These are phyloP conservation scores for Spondyliosoma cantharus DNA, from an alignment of 2,797 vertebrate genomes.

Conservation along the genomic window DNA sequence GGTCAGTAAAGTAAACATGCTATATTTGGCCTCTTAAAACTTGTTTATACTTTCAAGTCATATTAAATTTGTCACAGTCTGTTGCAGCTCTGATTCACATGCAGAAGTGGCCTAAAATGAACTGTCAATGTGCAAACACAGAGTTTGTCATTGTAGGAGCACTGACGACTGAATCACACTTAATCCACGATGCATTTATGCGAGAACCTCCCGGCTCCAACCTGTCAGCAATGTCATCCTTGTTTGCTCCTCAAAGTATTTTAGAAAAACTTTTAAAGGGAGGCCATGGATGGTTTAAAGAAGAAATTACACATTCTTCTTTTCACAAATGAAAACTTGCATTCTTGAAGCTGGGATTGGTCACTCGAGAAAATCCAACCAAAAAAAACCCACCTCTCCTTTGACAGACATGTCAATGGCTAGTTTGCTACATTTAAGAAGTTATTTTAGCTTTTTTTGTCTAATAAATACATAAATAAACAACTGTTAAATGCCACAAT, in stretches of 20 bases:
- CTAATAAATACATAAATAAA: no score
- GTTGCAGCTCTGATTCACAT: conserved; percentile 56
- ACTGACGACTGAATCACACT: conserved; percentile 51
- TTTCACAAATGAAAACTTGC: not conserved
- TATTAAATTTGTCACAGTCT: conserved; percentile 60
- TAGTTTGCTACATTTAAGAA: no score
- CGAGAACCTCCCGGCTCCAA: conserved; percentile 30
- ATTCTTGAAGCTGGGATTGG: not conserved
- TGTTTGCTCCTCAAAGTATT: conserved; percentile 23
- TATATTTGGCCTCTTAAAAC: conserved; percentile 34
- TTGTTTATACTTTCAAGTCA: conserved; percentile 55
- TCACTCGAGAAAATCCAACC: no score
- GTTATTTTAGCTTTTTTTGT: no score
- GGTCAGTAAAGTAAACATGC: conserved; percentile 25
- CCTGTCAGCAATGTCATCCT: conserved; percentile 24
- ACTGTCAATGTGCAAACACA: conserved; percentile 51
- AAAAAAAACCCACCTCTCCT: no score
- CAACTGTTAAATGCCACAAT: no score
- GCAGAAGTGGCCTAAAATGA: conserved; percentile 49
- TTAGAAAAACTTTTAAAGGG: conserved; percentile 42
- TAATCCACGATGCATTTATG: conserved; percentile 57
- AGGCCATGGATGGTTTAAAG: not conserved
- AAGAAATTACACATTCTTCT: not conserved
- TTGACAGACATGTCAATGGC: no score
- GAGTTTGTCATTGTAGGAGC: conserved; percentile 31